Percentiles rank a stretch among this genome's conserved stretches.
phyloP scores from a whole-genome alignment of 2,797 vertebrate species.

The Gallinago nigripennis region DNA sequence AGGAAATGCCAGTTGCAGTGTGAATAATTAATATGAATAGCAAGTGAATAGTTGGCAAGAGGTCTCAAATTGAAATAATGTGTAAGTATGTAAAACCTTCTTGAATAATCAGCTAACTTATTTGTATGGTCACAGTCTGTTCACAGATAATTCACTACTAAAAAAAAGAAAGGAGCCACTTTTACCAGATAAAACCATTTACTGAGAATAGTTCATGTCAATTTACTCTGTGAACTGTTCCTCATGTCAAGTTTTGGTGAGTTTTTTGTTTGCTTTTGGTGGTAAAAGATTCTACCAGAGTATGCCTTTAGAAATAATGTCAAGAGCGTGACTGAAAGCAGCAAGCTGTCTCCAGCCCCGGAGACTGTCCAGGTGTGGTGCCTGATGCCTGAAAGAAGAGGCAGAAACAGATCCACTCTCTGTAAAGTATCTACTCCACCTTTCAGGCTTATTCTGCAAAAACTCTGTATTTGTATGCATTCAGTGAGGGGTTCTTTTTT shows the following conservation, averaged over 20 bases:
- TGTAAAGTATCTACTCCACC: not conserved
- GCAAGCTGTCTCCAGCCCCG: not conserved
- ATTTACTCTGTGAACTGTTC: not conserved
- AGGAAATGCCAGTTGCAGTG: conserved; percentile 45
- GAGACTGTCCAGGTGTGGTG: not conserved
- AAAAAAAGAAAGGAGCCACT: not conserved
- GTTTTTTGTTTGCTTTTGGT: not conserved
- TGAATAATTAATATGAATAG: conserved; percentile 50
- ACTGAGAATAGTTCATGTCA: not conserved
- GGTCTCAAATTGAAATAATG: not conserved
- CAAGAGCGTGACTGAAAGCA: not conserved
- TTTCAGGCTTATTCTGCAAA: not conserved
- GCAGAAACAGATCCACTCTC: not conserved
- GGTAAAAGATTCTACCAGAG: not conserved
- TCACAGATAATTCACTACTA: conserved; percentile 17
- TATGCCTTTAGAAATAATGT: not conserved
- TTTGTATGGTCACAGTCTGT: not conserved
- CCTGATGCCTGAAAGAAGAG: not conserved
- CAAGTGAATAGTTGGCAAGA: conserved; percentile 31
- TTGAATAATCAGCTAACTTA: conserved; percentile 13
- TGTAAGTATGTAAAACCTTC: conserved; percentile 21
- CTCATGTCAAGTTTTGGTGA: not conserved
- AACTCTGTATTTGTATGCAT: not conserved
- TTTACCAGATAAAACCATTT: conserved; percentile 24
- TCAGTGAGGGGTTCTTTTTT: not conserved